Evolutionary conservation across 2,888 invertebrate species (phyloP).

Genomic region (Sisyra nigra): DNA sequence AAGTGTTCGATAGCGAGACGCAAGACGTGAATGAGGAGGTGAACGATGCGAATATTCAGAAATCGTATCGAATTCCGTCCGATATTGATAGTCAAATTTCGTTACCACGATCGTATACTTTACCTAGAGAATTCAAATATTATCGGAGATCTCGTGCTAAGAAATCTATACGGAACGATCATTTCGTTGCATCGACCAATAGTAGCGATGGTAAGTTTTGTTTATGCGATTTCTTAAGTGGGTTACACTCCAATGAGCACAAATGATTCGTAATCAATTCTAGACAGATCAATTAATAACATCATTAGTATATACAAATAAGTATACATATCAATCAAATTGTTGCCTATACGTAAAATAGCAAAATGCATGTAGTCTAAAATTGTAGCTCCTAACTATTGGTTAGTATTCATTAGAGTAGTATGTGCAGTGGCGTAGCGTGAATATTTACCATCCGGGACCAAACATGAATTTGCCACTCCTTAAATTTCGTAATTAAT

Average conservation of each 20-base stretch:
- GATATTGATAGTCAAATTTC: conserved; percentile 69
- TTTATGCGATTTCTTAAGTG: conserved; percentile 3
- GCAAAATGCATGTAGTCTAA: too few species aligned
- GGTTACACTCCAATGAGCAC: too few species aligned
- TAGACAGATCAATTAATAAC: conserved; percentile 1
- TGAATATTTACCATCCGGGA: too few species aligned
- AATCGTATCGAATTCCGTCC: conserved; percentile 40
- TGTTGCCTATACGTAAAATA: too few species aligned
- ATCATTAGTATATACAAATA: background rate
- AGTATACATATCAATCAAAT: too few species aligned
- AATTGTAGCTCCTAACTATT: background rate
- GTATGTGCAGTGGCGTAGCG: too few species aligned
- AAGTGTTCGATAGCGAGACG: conserved; percentile 13
- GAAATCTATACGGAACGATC: conserved; percentile 43
- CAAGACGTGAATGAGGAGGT: conserved; percentile 12
- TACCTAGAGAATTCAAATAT: conserved; percentile 75
- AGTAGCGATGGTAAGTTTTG: conserved; percentile 66
- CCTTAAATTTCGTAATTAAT: too few species aligned
- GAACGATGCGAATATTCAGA: conserved; percentile 20
- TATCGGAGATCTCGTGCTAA: conserved; percentile 40
- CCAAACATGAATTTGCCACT: too few species aligned
- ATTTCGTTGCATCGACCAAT: conserved; percentile 65
- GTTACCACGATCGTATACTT: conserved; percentile 66
- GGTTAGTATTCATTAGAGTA: too few species aligned
- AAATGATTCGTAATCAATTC: too few species aligned